Conservation (phyloP, 2,113 vertebrate species). For the Calyptommatus sinebrachiatus region DNA sequence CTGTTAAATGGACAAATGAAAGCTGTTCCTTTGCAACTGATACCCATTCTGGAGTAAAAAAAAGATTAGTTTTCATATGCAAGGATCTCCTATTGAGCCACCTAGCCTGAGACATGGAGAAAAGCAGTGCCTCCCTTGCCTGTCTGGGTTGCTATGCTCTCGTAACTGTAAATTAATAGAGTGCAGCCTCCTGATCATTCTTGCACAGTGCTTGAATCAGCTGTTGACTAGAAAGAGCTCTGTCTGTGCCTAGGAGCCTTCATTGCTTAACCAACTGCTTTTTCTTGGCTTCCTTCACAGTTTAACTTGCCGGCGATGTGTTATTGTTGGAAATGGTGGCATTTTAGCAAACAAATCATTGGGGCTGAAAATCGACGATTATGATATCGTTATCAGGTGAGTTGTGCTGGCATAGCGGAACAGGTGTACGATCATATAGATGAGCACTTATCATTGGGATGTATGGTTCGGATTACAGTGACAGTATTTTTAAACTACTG, state of each 20-base stretch:
- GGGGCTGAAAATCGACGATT: conserved; percentile 91
- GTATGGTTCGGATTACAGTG: background rate
- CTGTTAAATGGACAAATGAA: conserved; percentile 13
- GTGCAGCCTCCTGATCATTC: conserved; percentile 2
- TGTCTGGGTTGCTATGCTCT: conserved; percentile 49
- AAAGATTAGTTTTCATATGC: conserved; percentile 48
- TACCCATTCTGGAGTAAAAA: conserved; percentile 45
- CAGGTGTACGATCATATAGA: background rate
- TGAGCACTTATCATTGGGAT: too few species aligned
- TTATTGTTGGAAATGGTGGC: conserved; percentile 95
- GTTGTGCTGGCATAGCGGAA: conserved; percentile 41
- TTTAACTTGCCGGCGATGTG: conserved; percentile 89
- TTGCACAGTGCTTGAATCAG: conserved; percentile 8
- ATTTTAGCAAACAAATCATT: conserved; percentile 95
- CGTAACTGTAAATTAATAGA: conserved; percentile 12
- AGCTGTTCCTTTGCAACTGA: conserved; percentile 49
- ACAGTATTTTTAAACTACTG: background rate
- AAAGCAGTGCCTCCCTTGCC: conserved; percentile 49
- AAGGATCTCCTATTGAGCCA: conserved; percentile 49
- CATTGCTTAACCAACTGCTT: conserved; percentile 23
- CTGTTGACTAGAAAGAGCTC: background rate
- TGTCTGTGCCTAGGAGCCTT: background rate
- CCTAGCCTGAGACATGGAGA: conserved; percentile 34
- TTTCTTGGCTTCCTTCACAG: conserved; percentile 67
- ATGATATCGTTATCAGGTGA: conserved; percentile 94